Evolutionary conservation across 2,888 invertebrate genomes (phyloP).

Genomic region (Scaptomyza cyrtandrae): DNA sequence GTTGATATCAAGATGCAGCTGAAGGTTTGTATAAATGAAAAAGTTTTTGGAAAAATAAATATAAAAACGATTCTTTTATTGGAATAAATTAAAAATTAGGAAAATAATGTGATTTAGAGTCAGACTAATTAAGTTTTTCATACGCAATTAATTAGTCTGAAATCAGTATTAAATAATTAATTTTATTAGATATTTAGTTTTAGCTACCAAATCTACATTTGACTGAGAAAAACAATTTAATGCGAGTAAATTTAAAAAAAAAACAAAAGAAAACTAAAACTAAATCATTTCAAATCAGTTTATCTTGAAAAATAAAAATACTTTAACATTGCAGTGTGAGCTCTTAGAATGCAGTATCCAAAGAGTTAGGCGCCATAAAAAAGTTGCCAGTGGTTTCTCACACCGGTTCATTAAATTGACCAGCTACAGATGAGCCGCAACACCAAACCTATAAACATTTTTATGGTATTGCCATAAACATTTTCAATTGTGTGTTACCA

Average conservation of each 20-base stretch:
- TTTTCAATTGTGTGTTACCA: conserved; percentile 25
- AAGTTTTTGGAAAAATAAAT: too few relatives aligned
- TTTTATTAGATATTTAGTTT: conserved; percentile 12
- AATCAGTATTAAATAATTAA: neutral
- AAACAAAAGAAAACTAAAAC: too few relatives aligned
- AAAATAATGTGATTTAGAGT: too few relatives aligned
- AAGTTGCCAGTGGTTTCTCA: conserved; percentile 53
- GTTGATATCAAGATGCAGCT: conserved; percentile 75
- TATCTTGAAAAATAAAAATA: conserved; percentile 20
- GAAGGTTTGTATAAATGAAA: conserved; percentile 64
- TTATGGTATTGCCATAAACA: conserved; percentile 50
- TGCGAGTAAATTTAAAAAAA: too few relatives aligned
- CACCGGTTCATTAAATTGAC: conserved; percentile 47
- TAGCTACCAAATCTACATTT: conserved; percentile 12
- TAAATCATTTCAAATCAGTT: conserved; percentile 26
- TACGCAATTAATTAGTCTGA: neutral
- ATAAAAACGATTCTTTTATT: too few relatives aligned
- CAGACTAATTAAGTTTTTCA: neutral
- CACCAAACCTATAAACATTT: conserved; percentile 45
- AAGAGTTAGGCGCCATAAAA: conserved; percentile 40
- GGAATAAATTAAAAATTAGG: neutral
- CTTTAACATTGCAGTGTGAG: conserved; percentile 34
- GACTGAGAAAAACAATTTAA: neutral
- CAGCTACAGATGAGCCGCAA: conserved; percentile 32
- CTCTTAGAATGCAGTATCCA: conserved; percentile 29